Evolutionary conservation across 2,797 vertebrate genomes (phyloP).

Genomic region (Protosalanx chinensis): DNA sequence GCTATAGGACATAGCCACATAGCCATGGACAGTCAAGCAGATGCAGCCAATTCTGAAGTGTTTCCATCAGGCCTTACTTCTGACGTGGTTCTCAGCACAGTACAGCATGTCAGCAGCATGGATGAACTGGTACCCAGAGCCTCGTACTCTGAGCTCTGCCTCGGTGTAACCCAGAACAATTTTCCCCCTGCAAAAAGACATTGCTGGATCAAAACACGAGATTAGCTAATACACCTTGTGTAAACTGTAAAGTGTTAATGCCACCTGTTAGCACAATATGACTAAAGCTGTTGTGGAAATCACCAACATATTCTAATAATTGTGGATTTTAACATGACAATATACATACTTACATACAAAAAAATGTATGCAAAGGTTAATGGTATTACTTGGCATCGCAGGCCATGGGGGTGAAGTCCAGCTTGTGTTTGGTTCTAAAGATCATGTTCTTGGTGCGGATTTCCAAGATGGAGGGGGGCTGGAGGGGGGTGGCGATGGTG

Average conservation of each 20-base stretch:
- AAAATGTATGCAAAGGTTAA: not conserved
- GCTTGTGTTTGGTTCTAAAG: slow-evolving; percentile 85
- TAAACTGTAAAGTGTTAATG: not conserved
- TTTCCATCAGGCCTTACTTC: slow-evolving; percentile 61
- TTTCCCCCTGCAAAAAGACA: slow-evolving; percentile 60
- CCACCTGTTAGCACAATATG: not conserved
- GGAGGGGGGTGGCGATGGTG: slow-evolving; percentile 75
- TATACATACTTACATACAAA: not conserved
- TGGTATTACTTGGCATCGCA: slow-evolving; percentile 76
- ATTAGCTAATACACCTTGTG: too few relatives aligned
- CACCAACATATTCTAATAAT: too few relatives aligned
- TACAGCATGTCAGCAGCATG: slow-evolving; percentile 75
- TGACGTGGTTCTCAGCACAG: slow-evolving; percentile 74
- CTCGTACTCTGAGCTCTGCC: slow-evolving; percentile 70
- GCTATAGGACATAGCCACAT: too few relatives aligned
- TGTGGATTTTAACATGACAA: not conserved
- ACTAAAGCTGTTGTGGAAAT: not conserved
- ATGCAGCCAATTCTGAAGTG: not conserved
- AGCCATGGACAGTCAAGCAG: not conserved
- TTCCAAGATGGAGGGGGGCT: slow-evolving; percentile 79
- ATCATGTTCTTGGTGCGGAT: slow-evolving; percentile 78
- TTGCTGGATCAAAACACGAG: too few relatives aligned
- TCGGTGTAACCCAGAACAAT: slow-evolving; percentile 74
- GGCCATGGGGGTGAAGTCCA: slow-evolving; percentile 83
- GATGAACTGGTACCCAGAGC: slow-evolving; percentile 76